Percentiles rank a stretch among this genome's conserved stretches.
These are phyloP conservation scores for Psephotus haematonotus DNA, from an alignment of 2,113 vertebrate species.

Conservation along the genomic window DNA sequence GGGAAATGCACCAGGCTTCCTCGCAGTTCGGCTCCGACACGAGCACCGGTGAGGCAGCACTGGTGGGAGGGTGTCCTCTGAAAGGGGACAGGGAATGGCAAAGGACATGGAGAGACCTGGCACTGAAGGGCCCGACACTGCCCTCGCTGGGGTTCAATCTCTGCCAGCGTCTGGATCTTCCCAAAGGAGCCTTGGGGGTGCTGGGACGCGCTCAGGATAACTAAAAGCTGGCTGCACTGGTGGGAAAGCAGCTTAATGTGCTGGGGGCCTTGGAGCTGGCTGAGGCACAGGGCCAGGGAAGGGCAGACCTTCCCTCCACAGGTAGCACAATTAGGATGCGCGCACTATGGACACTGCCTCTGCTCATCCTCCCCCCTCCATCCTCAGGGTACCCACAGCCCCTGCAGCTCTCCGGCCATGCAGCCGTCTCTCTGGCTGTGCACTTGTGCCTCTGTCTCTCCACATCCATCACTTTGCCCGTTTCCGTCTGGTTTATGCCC, in stretches of 20 bases:
- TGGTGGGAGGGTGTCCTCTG: not conserved
- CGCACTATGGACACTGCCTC: not conserved
- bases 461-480: not conserved
- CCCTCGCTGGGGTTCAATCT: not conserved
- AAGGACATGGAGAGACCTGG: not conserved
- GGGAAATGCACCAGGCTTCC: not conserved
- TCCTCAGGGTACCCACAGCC: not conserved
- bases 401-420: not conserved
- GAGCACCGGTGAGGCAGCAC: not conserved
- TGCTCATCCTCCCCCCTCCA: not conserved
- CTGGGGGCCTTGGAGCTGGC: not conserved
- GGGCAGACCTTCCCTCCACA: not conserved
- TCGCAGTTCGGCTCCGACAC: not conserved
- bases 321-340: rapidly evolving
- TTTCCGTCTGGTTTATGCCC: not conserved
- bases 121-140: rapidly evolving
- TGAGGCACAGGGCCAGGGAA: not conserved
- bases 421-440: not conserved
- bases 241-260: not conserved
- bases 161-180: not conserved
- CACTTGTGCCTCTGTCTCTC: not conserved
- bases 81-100: rapidly evolving
- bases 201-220: not conserved
- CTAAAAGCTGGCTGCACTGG: not conserved
- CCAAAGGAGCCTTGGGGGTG: not conserved